Conservation (phyloP, 2,113 vertebrate genomes). For the Cygnus buccinator region DNA sequence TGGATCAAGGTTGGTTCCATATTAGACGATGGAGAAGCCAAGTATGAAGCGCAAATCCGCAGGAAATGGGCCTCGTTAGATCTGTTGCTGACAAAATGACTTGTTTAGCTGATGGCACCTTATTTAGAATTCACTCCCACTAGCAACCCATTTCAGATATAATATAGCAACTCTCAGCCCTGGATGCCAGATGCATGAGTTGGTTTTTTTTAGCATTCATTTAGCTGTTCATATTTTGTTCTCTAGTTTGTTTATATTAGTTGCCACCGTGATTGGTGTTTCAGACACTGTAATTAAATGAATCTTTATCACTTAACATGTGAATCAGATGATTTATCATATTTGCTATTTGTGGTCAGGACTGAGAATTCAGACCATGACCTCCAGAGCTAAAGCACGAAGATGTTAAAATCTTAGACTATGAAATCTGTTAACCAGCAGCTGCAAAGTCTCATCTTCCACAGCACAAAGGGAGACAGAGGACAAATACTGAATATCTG, state of each 20-base stretch:
- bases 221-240: conserved; percentile 32
- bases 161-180: conserved; percentile 4
- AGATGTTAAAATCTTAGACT: background rate
- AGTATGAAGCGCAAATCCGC: background rate
- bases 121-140: conserved; percentile 42
- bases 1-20: background rate
- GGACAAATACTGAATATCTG: background rate
- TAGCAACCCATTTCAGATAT: conserved; percentile 20
- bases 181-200: background rate
- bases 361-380: background rate
- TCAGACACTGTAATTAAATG: background rate
- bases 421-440: conserved; percentile 32
- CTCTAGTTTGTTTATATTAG: conserved; percentile 8
- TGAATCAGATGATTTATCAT: background rate
- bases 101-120: conserved; percentile 26
- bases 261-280: background rate
- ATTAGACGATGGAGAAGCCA: background rate
- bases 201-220: background rate
- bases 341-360: background rate
- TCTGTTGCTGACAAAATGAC: background rate
- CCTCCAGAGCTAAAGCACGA: background rate
- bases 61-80: conserved; percentile 13
- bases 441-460: conserved; percentile 54
- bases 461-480: background rate
- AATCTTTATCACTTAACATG: background rate